A percentile compares a stretch with the other conserved stretches of the same genome.
Conservation (phyloP, 1,140 invertebrate genomes). For the Drosophila rufa region DNA sequence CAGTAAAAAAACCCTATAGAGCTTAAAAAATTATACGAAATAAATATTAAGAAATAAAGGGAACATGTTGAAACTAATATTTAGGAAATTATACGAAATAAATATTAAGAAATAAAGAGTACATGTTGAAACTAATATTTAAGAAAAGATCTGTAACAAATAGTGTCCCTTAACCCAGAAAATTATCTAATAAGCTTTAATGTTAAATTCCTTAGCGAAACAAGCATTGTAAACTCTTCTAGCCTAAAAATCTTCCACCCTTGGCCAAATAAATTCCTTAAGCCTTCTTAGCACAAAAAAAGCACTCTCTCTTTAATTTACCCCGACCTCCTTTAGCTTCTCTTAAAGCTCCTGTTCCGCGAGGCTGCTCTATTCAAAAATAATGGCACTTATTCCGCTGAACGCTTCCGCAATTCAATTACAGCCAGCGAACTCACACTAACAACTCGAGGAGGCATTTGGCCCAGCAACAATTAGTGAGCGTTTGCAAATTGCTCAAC, state of each 20-base stretch:
- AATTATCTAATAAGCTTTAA: not conserved
- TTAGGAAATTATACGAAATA: too few relatives aligned
- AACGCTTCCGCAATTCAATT: conserved; percentile 41
- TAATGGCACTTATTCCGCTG: conserved; percentile 38
- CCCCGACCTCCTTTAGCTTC: not conserved
- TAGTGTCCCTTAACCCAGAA: too few relatives aligned
- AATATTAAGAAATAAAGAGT: too few relatives aligned
- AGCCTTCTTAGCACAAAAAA: too few relatives aligned
- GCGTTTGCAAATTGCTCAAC: conserved; percentile 37
- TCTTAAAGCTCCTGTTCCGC: not conserved
- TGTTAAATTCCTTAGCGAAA: too few relatives aligned
- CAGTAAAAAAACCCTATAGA: not conserved
- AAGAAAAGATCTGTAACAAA: too few relatives aligned
- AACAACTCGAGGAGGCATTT: conserved; percentile 16
- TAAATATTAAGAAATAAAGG: too few relatives aligned
- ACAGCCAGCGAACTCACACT: conserved; percentile 20
- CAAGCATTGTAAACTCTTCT: not conserved
- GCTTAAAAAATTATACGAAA: too few relatives aligned
- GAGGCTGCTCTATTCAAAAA: conserved; percentile 7
- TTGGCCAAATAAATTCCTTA: not conserved
- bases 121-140: too few relatives aligned
- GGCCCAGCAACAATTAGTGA: conserved; percentile 52
- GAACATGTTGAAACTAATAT: too few relatives aligned
- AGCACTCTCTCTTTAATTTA: not conserved
- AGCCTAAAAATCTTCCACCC: not conserved